Evolutionary conservation across 2,113 vertebrate species (phyloP), one percentile per base, ranked within the genome.

Genomic region (Fulica atra): DNA sequence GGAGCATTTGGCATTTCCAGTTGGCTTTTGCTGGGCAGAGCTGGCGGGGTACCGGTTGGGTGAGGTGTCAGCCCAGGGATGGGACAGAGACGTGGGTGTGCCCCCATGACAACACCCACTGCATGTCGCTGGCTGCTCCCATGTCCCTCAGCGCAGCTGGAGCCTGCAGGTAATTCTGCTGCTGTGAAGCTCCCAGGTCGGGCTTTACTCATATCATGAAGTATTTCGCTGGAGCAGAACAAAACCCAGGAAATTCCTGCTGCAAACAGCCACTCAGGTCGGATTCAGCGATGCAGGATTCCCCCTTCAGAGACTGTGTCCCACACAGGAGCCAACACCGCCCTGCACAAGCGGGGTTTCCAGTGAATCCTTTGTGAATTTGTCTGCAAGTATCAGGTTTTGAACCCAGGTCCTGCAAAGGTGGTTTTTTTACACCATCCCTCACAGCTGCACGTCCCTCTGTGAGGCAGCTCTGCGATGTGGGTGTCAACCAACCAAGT

Each of bases 141-240:
- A 16, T 6, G n/a, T 16, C 56, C 35, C 59, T 10, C 54, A 4
- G 40, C 0, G 1, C 72, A 17, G 42, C 38, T 33, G 0, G 1
- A 2, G 13, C 2, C 61, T 36, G 19, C 3, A 3, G 15, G 5
- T 57, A 36, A 24, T 44, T 54, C 42, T 31, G 48, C 71, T 60
- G 81, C 51, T 11, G 0, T 15, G 23, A 36, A 84, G 60, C 64
- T 73, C 84, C 68, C 54, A 13, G 53, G 8, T n/a, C 54, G 6
- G 69, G 21, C 54, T 4, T 72, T 46, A 23, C 13, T 81, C 15
- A 0, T 38, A 5, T 24, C 76, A 87, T 66, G 33, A 50, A 44
- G 26, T 36, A 24, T 57, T 61, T 70, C 54, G 18, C 14, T 60
- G 59, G 70, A 56, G 25, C 68, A 81, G 44, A 64, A 60, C 12